A percentile compares a stretch with the other conserved stretches of the same genome.
Conservation (phyloP, 2,113 vertebrate genomes). For the Petromus typicus region DNA sequence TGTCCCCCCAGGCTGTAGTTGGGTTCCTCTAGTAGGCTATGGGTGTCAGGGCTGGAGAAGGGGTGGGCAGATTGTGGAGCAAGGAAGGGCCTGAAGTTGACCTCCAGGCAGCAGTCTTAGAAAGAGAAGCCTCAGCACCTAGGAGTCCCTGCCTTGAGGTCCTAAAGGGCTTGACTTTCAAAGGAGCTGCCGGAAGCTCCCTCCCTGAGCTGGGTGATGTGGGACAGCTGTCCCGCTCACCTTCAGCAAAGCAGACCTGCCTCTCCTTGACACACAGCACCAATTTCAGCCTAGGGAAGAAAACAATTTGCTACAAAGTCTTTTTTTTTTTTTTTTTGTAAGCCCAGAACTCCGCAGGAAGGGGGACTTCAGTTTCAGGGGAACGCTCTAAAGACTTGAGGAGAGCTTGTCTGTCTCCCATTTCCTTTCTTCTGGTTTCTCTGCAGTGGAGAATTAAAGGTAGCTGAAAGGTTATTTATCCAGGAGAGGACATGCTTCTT, state of each 20-base stretch:
- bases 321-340: background rate
- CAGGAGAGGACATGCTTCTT: slow-evolving; percentile 58
- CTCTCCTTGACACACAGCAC: background rate
- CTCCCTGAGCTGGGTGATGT: background rate
- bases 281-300: slow-evolving; percentile 15
- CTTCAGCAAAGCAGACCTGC: background rate
- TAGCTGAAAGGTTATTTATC: slow-evolving; percentile 77
- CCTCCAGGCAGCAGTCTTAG: background rate
- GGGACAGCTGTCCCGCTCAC: fast-evolving
- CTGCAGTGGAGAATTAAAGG: slow-evolving; percentile 73
- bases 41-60: background rate
- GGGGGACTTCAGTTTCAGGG: background rate
- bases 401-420: background rate
- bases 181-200: background rate
- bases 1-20: background rate
- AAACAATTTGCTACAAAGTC: background rate
- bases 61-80: background rate
- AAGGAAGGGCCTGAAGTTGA: background rate
- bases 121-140: background rate
- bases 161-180: background rate
- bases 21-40: background rate
- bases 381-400: background rate
- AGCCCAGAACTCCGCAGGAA: background rate
- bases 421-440: slow-evolving; percentile 47
- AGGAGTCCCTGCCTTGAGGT: background rate